Evolutionary conservation across 2,888 invertebrate genomes (phyloP), one percentile per base, ranked within the genome.

Genomic region (Lapara coniferarum): DNA sequence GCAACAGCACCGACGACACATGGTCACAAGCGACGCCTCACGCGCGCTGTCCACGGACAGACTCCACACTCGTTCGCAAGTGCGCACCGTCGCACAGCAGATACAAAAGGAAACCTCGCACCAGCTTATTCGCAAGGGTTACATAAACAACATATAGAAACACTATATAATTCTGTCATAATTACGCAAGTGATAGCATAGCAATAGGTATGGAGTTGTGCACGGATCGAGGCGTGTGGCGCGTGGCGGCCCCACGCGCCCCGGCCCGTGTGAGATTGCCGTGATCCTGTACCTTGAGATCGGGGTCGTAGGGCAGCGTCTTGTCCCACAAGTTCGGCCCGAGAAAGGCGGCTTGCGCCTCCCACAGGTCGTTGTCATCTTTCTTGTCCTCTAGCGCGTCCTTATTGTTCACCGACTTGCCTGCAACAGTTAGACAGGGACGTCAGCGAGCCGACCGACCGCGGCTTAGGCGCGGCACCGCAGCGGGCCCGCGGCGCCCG

Each of bases 301-400:
- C 98, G 90, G 97, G 97, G 94, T 98, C 98, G 90, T 98, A 98
- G 83, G 97, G 96, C 86, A 97, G 95, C 81, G 98, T 97, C 94
- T 98, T 98, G 94, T 98, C 98, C 98, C 98, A 99, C 75, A 99
- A 95, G 91, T 97, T 98, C 77, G 98, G 98, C 75, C 98, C 98
- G 83, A 99, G 96, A 95, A 98, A 98, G 89, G 98, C 98, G 78
- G 98, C 97, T 92, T 98, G 98, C 87, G 97, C 98, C 95, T 98
- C 98, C 97, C 98, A 97, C 78, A 97, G 95, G 93, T 97, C 97
- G 82, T 95, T 96, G 91, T 97, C 97, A 90, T 97, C 97, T 91
- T 97, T 97, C 86, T 95, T 95, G 89, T 96, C 96, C 78, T 95
- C 95, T 80, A 93, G 88, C 78, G 94, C 93, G 88, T 96, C 96